phyloP scores from a whole-genome alignment of 2,888 invertebrate species.

The Pristionchus maxplancki region DNA sequence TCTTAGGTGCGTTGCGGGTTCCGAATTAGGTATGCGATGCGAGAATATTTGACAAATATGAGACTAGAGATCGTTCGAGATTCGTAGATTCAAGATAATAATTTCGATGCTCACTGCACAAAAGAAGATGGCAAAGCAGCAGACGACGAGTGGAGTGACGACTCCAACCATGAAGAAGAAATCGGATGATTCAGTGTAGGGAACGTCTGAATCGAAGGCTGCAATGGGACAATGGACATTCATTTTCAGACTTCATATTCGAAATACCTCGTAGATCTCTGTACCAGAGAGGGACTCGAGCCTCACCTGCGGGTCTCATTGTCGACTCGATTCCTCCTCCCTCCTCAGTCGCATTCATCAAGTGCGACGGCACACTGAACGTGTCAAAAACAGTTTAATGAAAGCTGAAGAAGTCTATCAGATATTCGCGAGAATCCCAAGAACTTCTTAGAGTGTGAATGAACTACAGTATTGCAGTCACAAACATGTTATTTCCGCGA shows the following conservation, averaged over 20 bases:
- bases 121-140: conserved; percentile 68
- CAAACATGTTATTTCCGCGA: neutral
- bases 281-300: neutral
- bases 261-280: neutral
- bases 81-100: neutral
- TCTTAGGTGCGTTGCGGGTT: neutral
- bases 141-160: conserved; percentile 64
- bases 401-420: neutral
- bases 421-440: neutral
- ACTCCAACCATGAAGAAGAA: conserved; percentile 65
- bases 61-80: neutral
- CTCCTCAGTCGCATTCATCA: conserved; percentile 26
- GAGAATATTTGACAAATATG: neutral
- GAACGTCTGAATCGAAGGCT: neutral
- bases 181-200: conserved; percentile 55
- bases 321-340: neutral
- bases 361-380: neutral
- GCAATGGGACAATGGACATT: neutral
- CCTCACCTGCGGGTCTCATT: neutral
- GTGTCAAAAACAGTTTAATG: neutral
- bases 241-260: neutral
- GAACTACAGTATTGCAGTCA: neutral
- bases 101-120: conserved; percentile 58
- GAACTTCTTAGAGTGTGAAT: neutral
- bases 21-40: neutral